Base-by-base conservation (phyloP, 2,888 invertebrate species). In the Philereme vetulata region DNA sequence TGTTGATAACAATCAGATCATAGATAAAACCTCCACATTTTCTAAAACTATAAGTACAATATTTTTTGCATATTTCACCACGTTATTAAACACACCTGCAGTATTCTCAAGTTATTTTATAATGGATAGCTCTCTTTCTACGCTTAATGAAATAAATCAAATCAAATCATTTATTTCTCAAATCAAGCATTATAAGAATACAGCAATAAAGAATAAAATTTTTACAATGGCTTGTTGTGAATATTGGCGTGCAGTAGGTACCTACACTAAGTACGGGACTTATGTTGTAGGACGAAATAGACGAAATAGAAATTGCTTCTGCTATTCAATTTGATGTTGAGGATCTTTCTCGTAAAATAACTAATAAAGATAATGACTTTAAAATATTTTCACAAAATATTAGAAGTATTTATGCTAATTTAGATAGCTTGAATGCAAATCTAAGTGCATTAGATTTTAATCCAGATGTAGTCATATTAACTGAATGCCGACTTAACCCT, bases 401-500 rank as follows among this genome's bases (percentile, higher is more conserved):
- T 35, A 48, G 36, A 40, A 40, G 40, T 8, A 9, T 40, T 6
- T 40, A 40, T 9, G 6, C 40, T 6, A 40, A 40, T 40, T 6
- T 40, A 40, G 40, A 40, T 8, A 8, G 9, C 8, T 8, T 40
- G 40, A 40, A 8, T 40, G 9, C 9, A 6, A 40, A 40, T 9
- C 8, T 40, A 6, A 40, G 4, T 8, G 8, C 9, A 35, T 3
- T 36, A 36, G 5, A 48, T 10, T 36, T 10, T 10, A 48, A 36
- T 36, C n/a, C 5, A 36, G 36, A 51, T 11, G 44, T 44, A n/a
- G 4, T 44, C 9, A 51, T 44, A 6, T 34, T 51, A 51, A 51
- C 51, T 43, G 44, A 44, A 51, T 44, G 43, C 38, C 34, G 43
- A 44, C 40, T 44, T 44, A 51, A n/a, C 43, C 10, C 44, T 10